phyloP scores from a whole-genome alignment of 2,888 invertebrate species.

The Neocrepidodera transversa region DNA sequence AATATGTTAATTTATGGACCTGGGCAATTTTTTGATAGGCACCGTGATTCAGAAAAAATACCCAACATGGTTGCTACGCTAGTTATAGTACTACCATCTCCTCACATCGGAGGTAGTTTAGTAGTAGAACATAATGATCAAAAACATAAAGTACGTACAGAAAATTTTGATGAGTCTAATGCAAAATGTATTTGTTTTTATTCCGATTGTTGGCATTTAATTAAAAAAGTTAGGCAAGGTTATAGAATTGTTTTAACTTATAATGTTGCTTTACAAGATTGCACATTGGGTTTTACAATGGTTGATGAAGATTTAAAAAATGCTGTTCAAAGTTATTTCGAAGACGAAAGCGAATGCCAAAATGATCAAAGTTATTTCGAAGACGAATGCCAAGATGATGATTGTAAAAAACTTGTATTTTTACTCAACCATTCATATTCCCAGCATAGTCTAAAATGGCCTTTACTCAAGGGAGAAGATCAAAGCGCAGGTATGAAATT shows the following conservation, averaged over 20 bases:
- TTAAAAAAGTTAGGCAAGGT: constrained; percentile 3
- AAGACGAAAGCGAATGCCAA: no score
- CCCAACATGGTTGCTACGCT: constrained; percentile 12
- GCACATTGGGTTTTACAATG: not conserved
- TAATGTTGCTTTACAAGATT: constrained; percentile 4
- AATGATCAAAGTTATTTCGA: no score
- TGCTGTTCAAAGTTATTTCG: not conserved
- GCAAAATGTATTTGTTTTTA: constrained; percentile 2
- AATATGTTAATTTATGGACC: constrained; percentile 11
- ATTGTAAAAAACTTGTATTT: not conserved
- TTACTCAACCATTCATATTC: constrained; percentile 9
- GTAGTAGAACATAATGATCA: not conserved
- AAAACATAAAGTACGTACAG: not conserved
- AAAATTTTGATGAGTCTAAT: not conserved
- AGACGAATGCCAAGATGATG: no score
- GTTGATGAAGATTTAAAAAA: not conserved
- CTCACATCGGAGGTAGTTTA: constrained; percentile 10
- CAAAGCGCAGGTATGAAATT: not conserved
- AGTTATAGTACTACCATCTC: constrained; percentile 9
- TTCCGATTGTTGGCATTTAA: constrained; percentile 9
- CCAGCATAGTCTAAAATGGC: constrained; percentile 8
- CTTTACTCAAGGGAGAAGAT: constrained; percentile 5
- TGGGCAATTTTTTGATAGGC: constrained; percentile 3
- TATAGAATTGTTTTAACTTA: constrained; percentile 1
- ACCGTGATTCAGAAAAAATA: constrained; percentile 9